These are phyloP conservation scores for Propsilocerus akamusi DNA, from an alignment of 1,140 invertebrate genomes.

Conservation along the genomic window DNA sequence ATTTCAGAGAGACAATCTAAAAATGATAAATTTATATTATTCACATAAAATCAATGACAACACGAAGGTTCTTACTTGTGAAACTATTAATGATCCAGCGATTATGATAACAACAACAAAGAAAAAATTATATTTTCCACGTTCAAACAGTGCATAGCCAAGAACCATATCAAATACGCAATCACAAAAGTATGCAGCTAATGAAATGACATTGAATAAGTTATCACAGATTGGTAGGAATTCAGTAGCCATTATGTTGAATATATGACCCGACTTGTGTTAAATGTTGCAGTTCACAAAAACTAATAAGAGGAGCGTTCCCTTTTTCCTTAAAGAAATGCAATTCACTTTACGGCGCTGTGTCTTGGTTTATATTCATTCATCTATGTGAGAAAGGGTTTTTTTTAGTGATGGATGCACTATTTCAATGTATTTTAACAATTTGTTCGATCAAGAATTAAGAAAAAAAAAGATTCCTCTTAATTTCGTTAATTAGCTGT, in stretches of 20 bases:
- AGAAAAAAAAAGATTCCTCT: too few species aligned
- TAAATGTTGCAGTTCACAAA: background rate
- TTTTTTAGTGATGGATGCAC: background rate
- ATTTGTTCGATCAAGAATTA: too few species aligned
- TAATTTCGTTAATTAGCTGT: too few species aligned
- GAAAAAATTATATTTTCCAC: constrained; percentile 35
- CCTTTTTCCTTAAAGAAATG: background rate
- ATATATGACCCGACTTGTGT: background rate
- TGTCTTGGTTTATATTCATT: background rate
- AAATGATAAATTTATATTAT: constrained; percentile 5
- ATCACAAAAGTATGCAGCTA: constrained; percentile 83
- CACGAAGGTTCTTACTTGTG: too few species aligned
- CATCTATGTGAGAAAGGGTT: background rate
- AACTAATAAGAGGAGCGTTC: background rate
- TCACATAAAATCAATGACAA: constrained; percentile 15
- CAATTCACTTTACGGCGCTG: background rate
- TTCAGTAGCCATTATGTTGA: constrained; percentile 29
- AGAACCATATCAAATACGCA: constrained; percentile 74
- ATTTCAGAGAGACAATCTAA: constrained; percentile 31
- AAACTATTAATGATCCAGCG: constrained; percentile 46
- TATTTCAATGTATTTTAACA: background rate
- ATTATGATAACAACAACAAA: constrained; percentile 45
- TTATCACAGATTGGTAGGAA: constrained; percentile 76
- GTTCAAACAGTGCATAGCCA: constrained; percentile 58
- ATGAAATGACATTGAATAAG: constrained; percentile 75